A percentile compares a stretch with the other conserved stretches of the same genome.
Evolutionary conservation across 2,888 invertebrate genomes (phyloP).

Genomic region (Leucophora obtusa): DNA sequence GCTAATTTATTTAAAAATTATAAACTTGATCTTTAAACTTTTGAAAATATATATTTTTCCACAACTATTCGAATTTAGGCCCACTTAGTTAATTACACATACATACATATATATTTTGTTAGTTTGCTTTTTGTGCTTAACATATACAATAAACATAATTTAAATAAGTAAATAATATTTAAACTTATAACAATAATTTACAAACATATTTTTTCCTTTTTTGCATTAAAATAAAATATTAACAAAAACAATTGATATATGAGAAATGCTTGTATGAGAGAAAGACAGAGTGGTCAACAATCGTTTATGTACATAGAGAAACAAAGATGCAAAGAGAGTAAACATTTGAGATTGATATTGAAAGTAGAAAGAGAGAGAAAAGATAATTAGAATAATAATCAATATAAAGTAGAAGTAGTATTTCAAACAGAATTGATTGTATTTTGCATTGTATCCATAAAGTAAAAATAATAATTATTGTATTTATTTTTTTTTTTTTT

Average conservation of each 20-base stretch:
- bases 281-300: slow-evolving; percentile 45
- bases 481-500: neutral
- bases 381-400: slow-evolving; percentile 45
- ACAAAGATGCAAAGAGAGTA: slow-evolving; percentile 57
- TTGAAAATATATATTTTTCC: neutral
- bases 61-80: neutral
- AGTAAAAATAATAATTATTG: neutral
- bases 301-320: slow-evolving; percentile 54
- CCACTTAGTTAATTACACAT: slow-evolving; percentile 21
- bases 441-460: slow-evolving; percentile 9
- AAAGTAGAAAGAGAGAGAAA: slow-evolving; percentile 61
- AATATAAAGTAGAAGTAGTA: slow-evolving; percentile 50
- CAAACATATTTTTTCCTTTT: slow-evolving; percentile 34
- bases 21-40: too few species aligned
- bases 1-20: too few species aligned
- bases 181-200: slow-evolving; percentile 21
- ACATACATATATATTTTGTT: slow-evolving; percentile 27
- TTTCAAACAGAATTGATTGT: slow-evolving; percentile 33
- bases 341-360: slow-evolving; percentile 63
- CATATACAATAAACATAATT: slow-evolving; percentile 35
- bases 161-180: slow-evolving; percentile 34
- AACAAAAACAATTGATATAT: slow-evolving; percentile 59
- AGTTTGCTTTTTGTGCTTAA: slow-evolving; percentile 48
- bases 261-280: slow-evolving; percentile 59
- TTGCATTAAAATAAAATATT: slow-evolving; percentile 27